These are phyloP conservation scores for Sandelia bainsii DNA, from an alignment of 2,797 vertebrate species.

Conservation along the genomic window DNA sequence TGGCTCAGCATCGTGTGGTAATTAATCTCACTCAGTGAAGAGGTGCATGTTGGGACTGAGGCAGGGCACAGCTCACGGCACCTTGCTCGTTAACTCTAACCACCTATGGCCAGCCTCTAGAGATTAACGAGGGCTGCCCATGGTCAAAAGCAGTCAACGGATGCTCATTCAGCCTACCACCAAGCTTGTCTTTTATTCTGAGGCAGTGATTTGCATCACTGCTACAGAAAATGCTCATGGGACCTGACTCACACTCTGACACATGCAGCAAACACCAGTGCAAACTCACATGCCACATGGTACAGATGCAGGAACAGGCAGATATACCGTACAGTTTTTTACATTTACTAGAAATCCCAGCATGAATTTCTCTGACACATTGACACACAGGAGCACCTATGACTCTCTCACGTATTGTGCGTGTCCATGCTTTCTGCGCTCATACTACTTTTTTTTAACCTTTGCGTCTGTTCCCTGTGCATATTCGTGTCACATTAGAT, in stretches of 20 bases:
- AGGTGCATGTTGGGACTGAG: slow-evolving; percentile 77
- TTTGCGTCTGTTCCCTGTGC: slow-evolving; percentile 14
- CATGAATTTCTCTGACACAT: slow-evolving; percentile 68
- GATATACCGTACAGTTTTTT: slow-evolving; percentile 36
- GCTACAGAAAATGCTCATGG: slow-evolving; percentile 45
- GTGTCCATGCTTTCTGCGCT: slow-evolving; percentile 2
- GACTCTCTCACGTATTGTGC: slow-evolving; percentile 52
- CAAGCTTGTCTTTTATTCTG: slow-evolving; percentile 33
- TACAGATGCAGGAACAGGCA: slow-evolving; percentile 51
- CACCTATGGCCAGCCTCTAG: slow-evolving; percentile 70
- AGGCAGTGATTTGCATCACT: slow-evolving; percentile 40
- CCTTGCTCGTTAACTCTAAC: slow-evolving; percentile 75
- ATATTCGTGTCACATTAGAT: slow-evolving; percentile 26
- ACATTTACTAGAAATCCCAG: slow-evolving; percentile 57
- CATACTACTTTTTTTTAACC: not conserved
- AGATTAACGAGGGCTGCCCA: slow-evolving; percentile 66
- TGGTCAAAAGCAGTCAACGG: slow-evolving; percentile 75
- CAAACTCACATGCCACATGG: slow-evolving; percentile 37
- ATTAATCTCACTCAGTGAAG: slow-evolving; percentile 83
- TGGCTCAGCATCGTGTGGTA: slow-evolving; percentile 61
- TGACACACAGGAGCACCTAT: slow-evolving; percentile 68
- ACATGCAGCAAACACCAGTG: slow-evolving; percentile 65
- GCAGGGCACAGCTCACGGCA: slow-evolving; percentile 71
- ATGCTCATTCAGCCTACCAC: slow-evolving; percentile 49
- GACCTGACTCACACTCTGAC: slow-evolving; percentile 64